phyloP scores from a whole-genome alignment of 2,797 vertebrate genomes.

The Tadarida brasiliensis region DNA sequence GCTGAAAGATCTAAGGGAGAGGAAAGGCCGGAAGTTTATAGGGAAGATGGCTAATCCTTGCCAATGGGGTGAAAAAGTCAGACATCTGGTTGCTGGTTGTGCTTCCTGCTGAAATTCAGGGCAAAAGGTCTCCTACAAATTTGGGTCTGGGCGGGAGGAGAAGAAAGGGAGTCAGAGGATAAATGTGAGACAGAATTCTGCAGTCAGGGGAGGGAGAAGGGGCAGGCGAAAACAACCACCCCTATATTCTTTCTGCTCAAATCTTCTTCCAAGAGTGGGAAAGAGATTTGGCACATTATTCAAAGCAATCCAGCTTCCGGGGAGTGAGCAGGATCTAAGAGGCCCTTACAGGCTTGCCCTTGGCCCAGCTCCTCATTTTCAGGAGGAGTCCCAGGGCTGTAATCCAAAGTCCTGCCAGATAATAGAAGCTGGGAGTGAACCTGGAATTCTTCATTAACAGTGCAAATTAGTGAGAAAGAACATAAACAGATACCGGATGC shows the following conservation, averaged over 20 bases:
- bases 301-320: slow-evolving; percentile 68
- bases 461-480: slow-evolving; percentile 16
- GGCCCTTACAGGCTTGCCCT: slow-evolving; percentile 50
- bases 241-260: slow-evolving; percentile 14
- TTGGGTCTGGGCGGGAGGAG: slow-evolving; percentile 39
- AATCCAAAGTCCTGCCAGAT: slow-evolving; percentile 70
- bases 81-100: slow-evolving; percentile 86
- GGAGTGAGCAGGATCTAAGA: slow-evolving; percentile 18
- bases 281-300: slow-evolving; percentile 50
- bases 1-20: slow-evolving; percentile 73
- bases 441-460: slow-evolving; percentile 42
- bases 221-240: background rate
- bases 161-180: background rate
- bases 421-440: slow-evolving; percentile 54
- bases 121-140: slow-evolving; percentile 56
- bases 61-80: slow-evolving; percentile 88
- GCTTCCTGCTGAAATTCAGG: slow-evolving; percentile 79
- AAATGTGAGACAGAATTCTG: background rate
- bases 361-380: slow-evolving; percentile 44
- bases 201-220: background rate
- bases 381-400: slow-evolving; percentile 22
- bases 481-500: background rate
- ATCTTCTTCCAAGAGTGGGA: slow-evolving; percentile 41
- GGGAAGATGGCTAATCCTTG: slow-evolving; percentile 83
- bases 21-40: slow-evolving; percentile 84